Evolutionary conservation across 2,888 invertebrate species (phyloP).

Genomic region (Panorpa germanica): DNA sequence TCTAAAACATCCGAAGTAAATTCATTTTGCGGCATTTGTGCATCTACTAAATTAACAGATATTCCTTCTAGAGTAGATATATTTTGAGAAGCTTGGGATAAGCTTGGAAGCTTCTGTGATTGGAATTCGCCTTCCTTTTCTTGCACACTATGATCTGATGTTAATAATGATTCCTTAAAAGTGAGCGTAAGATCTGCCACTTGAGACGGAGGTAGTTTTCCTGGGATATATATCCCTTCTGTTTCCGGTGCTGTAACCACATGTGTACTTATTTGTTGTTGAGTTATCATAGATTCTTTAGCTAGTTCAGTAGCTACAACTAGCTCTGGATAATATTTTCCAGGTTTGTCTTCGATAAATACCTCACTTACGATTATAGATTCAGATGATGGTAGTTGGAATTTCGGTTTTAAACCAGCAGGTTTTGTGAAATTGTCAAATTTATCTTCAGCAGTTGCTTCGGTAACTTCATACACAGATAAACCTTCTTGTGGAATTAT

Average conservation of each 20-base stretch:
- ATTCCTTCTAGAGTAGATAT: constrained; percentile 33
- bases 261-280: constrained; percentile 43
- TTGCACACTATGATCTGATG: constrained; percentile 33
- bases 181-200: constrained; percentile 37
- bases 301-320: constrained; percentile 66
- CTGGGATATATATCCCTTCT: constrained; percentile 38
- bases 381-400: constrained; percentile 41
- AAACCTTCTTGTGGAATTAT: constrained; percentile 42
- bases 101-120: constrained; percentile 19
- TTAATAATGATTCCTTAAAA: constrained; percentile 36
- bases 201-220: constrained; percentile 38
- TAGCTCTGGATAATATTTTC: constrained; percentile 58
- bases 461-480: constrained; percentile 41
- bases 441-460: constrained; percentile 37
- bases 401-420: constrained; percentile 32
- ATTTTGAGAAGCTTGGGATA: constrained; percentile 21
- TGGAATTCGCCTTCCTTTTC: constrained; percentile 44
- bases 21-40: constrained; percentile 43
- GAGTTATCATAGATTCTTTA: constrained; percentile 38
- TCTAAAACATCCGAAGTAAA: constrained; percentile 27
- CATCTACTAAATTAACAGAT: constrained; percentile 36
- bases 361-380: constrained; percentile 47
- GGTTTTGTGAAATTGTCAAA: constrained; percentile 28
- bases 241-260: constrained; percentile 46
- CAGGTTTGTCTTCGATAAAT: constrained; percentile 47